These are phyloP conservation scores for Zhuqinia jingwanae DNA, from an alignment of 2,888 invertebrate species.

Conservation along the genomic window DNA sequence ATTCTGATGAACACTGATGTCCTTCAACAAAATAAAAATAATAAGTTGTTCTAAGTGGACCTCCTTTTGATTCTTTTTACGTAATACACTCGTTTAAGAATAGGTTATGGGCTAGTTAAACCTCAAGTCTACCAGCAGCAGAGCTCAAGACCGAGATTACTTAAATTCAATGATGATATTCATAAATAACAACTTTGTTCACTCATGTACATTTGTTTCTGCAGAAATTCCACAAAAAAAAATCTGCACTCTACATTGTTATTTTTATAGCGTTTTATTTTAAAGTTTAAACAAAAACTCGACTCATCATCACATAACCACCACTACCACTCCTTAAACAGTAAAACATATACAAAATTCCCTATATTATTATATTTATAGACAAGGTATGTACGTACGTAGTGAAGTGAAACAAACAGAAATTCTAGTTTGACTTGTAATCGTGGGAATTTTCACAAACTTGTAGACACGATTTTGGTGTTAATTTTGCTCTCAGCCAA, in stretches of 20 bases:
- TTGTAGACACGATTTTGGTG: constrained; percentile 60
- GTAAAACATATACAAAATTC: not conserved
- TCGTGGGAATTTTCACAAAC: constrained; percentile 64
- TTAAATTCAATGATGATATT: not conserved
- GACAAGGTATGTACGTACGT: not conserved
- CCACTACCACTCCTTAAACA: constrained; percentile 44
- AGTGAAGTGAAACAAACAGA: not conserved
- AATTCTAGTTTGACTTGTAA: constrained; percentile 37
- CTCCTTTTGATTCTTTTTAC: not conserved
- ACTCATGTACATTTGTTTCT: no score
- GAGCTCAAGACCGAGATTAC: no score
- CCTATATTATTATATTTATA: not conserved
- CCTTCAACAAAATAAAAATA: constrained; percentile 15
- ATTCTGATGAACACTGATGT: not conserved
- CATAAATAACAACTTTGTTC: no score
- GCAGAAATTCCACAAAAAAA: no score
- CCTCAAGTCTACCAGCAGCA: no score
- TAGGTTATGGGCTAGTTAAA: no score
- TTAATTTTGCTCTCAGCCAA: constrained; percentile 30
- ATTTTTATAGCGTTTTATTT: no score
- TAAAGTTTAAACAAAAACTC: not conserved
- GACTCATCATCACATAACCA: not conserved
- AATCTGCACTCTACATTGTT: no score
- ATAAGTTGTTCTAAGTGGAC: constrained; percentile 8
- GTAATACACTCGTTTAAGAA: not conserved